Evolutionary conservation across 2,113 vertebrate species (phyloP).

Genomic region (Pelusios castaneus): DNA sequence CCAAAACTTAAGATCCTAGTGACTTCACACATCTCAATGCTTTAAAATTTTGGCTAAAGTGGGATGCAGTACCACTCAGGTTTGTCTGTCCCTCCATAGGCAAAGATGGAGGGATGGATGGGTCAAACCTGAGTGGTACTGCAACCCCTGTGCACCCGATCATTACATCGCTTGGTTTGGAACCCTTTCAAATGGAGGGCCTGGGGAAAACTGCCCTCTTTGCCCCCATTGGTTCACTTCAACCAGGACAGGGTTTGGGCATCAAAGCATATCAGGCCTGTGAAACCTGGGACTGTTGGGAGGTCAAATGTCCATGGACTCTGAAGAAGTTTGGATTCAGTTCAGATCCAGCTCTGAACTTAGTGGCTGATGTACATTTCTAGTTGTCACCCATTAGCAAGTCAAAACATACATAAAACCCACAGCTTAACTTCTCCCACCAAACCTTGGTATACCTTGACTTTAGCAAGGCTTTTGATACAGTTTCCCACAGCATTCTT

Average conservation of each 20-base stretch:
- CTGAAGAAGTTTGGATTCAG: not conserved
- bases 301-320: not conserved
- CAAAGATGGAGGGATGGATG: not conserved
- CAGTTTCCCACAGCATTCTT: no score
- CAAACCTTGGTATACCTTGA: no score
- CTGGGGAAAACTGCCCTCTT: not conserved
- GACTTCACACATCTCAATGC: not conserved
- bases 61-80: no score
- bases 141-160: not conserved
- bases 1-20: not conserved
- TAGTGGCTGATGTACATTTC: not conserved
- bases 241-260: no score
- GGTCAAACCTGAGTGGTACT: not conserved
- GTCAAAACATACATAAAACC: slow-evolving; percentile 11
- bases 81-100: not conserved
- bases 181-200: not conserved
- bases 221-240: not conserved
- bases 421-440: slow-evolving; percentile 8
- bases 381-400: slow-evolving; percentile 11
- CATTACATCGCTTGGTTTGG: not conserved
- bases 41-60: no score
- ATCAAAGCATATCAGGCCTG: no score
- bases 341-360: slow-evolving; percentile 30
- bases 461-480: no score
- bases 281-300: no score